Evolutionary conservation across 35 echinoderm and acorn worm genomes (phyloP), one percentile per base, ranked within the genome.

Genomic region (Lytechinus pictus): DNA sequence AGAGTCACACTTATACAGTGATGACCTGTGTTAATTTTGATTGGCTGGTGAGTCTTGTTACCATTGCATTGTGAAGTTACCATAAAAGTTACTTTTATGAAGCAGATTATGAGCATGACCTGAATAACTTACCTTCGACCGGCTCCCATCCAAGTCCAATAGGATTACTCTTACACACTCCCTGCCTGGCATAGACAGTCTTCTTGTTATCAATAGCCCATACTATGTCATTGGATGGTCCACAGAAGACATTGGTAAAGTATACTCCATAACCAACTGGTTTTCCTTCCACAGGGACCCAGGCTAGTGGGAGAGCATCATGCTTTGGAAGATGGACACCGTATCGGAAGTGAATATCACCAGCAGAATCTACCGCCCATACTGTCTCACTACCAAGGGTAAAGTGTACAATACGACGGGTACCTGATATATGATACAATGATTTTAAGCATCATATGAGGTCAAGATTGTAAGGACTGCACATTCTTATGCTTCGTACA

Each of bases 141-240:
- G 93, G 58, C 28, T 98, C 97, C 98, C 98, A 99, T 58, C 97
- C 92, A 12, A 95, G 33, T 8, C 98, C 98, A 6, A 99, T 71
- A 89, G 98, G 98, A 57, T 98, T 89, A 27, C 55, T 94, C 27
- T 95, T 92, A 16, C 91, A 95, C 16, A 99, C 95, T 24, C 97
- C 98, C 57, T 94, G 95, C 92, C 98, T 95, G 8, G 95, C 96
- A 94, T 99, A 99, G 86, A 99, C 98, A 52, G 95, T 95, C 54
- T 86, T 97, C 79, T 95, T 98, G 54, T 95, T 99, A 89, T 99
- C 98, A 9, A 99, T 54, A 24, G 98, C 98, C 98, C 98, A 99
- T 5, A 99, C 97, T 52, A 98, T 95, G 91, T 94, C 94, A 61
- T 98, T 96, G 14, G 61, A 92, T 4, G 96, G 96, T 8, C 98